These are phyloP conservation scores for Metopolophium dirhodum DNA, from an alignment of 1,140 invertebrate genomes.

Conservation along the genomic window DNA sequence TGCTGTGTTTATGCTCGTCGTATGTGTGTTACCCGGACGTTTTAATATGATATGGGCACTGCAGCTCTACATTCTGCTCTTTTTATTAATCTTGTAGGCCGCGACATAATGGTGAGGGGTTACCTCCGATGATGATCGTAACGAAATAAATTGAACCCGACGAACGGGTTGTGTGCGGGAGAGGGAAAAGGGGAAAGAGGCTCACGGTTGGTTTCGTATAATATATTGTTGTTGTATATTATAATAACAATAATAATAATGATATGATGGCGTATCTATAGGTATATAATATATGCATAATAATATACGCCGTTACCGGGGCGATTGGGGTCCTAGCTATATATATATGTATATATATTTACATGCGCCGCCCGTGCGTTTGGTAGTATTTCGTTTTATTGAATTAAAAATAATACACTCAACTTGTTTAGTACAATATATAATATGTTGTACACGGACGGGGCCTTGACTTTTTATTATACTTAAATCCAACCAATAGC, in stretches of 20 bases:
- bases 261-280: background rate
- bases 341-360: background rate
- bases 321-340: background rate
- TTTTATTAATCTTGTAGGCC: background rate
- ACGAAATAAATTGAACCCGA: constrained; percentile 5
- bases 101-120: background rate
- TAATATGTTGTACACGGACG: too few relatives aligned
- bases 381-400: background rate
- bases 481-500: background rate
- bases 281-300: background rate
- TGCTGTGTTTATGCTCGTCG: background rate
- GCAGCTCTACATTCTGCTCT: background rate
- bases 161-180: constrained; percentile 22
- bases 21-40: background rate
- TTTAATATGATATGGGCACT: background rate
- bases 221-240: background rate
- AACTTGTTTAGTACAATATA: background rate
- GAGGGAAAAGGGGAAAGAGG: background rate
- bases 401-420: background rate
- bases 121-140: background rate
- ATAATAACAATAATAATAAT: background rate
- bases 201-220: background rate
- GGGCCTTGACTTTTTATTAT: background rate
- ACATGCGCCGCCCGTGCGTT: background rate
- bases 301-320: background rate